Evolutionary conservation across 2,797 vertebrate genomes (phyloP), one percentile per base, ranked within the genome.

Genomic region (Periophthalmus magnuspinnatus): DNA sequence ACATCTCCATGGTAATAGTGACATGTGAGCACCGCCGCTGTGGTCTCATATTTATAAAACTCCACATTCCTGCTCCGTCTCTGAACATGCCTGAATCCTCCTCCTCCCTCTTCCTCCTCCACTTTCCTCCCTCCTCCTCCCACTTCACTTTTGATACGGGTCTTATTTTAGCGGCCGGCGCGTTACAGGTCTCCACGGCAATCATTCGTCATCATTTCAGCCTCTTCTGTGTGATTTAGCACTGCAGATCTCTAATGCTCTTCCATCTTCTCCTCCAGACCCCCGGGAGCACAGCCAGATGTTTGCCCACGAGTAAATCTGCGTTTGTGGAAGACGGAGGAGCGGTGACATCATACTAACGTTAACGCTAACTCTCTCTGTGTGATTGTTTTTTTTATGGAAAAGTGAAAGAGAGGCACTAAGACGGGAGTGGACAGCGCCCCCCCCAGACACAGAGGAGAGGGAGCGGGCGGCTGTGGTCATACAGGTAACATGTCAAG

Each of bases 401-500:
- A 86, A 71, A 83, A 96, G 91, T 72, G 70, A 78, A 81, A 91
- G 90, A 76, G 91, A 93, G 57, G 66, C 79, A 4, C 56, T 91
- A 82, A 54, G 69, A 48, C 65, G 71, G 76, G 81, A 82, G 77
- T 82, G 69, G 78, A 90, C 84, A 85, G 82, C 67, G 65, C 34
- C 70, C 28, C 70, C 62, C 61, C 54, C 68, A 36, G 70, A 16
- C 5, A 48, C 74, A 19, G 64, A 68, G 70, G 55, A 77, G 66
- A 72, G 64, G 28, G 67, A 24, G 67, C 70, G 24, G 54, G 95
- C 97, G 75, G 96, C 96, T 65, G 88, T 93, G 48, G 62, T 93
- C 71, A 96, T 99, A 87, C 97, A 99, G 95, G 97, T 99, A 78
- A 71, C 11, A 19, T 8, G 3, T 17, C n/a, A 21, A 8, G 7